A percentile compares a stretch with the other conserved stretches of the same genome.
These are phyloP conservation scores for Caenorhabditis sp. DNA, from an alignment of 2,888 invertebrate genomes.

Conservation along the genomic window DNA sequence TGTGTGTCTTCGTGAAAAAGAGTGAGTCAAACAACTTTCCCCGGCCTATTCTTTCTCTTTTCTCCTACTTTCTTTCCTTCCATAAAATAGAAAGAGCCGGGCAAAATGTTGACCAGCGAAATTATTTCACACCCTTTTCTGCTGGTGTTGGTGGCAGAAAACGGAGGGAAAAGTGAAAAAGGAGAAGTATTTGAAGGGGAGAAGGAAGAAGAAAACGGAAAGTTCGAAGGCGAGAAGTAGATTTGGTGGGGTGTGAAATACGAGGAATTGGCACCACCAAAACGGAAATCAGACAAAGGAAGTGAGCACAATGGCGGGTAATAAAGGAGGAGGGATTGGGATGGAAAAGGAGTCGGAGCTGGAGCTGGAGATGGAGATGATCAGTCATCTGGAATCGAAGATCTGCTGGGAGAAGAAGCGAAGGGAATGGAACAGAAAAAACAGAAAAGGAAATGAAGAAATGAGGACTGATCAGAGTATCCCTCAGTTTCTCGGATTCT, in stretches of 20 bases:
- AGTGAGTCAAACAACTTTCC: not conserved
- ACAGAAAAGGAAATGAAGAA: too few species aligned
- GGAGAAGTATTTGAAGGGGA: not conserved
- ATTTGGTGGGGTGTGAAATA: constrained; percentile 62
- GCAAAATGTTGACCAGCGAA: constrained; percentile 3
- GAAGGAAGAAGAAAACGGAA: constrained; percentile 8
- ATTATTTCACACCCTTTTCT: constrained; percentile 11
- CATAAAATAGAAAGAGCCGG: not conserved
- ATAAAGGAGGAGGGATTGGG: constrained; percentile 10
- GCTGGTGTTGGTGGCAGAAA: not conserved
- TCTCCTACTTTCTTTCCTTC: not conserved
- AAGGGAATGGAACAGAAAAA: too few species aligned
- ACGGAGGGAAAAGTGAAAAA: not conserved
- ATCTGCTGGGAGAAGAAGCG: too few species aligned
- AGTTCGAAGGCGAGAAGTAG: constrained; percentile 10
- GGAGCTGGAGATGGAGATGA: not conserved
- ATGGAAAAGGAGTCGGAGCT: not conserved
- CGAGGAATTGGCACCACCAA: constrained; percentile 49
- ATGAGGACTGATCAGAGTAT: too few species aligned
- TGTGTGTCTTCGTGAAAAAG: constrained; percentile 2
- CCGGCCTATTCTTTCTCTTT: constrained; percentile 1
- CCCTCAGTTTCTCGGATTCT: too few species aligned
- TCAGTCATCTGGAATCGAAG: not conserved
- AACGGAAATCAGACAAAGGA: constrained; percentile 60
- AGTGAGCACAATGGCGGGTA: constrained; percentile 29